Base-by-base conservation (phyloP, 1,140 invertebrate genomes). In the Drosophila funebris region DNA sequence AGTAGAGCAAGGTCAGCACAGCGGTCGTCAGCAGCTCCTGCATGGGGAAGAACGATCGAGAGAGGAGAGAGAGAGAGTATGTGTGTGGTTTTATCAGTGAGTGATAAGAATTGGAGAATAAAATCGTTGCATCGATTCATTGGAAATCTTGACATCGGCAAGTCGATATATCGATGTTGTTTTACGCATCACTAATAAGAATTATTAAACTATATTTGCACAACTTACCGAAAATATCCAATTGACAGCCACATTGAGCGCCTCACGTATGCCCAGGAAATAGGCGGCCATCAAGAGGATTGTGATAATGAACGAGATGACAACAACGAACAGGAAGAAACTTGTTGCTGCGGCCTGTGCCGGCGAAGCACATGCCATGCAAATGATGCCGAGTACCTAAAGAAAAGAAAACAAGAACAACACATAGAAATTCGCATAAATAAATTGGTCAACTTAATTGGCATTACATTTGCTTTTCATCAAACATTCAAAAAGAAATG, bases 291-390 rank as follows among this genome's bases (percentile, higher is more conserved):
- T 94, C 96, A 96, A 96, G 67, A 97, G 93, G n/a, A 97, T 92
- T 0, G 95, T 97, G 14, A 95, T 93, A 57, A 97, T 96, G 92
- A 97, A 97, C 48, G 95, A 94, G 22, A 94, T 94, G 29, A 96
- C 95, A 2, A 94, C 95, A 11, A 97, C 96, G 84, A 97, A 97
- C 22, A 97, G 93, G 92, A 97, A 98, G 94, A 96, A 97, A 74
- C 95, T 94, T 0, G 95, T 95, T 44, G 94, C 95, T 13, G 91
- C 79, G 9, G 93, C 83, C 18, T 90, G 80, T 0, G 94, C 94
- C 0, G 96, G 95, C 0, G 96, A 95, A 0, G 94, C 95, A 39
- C 94, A 93, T 3, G 94, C 93, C 95, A 97, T 96, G 76, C 96
- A 96, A 74, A 97, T 93, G 50, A 97, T 96, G 41, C 96, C 96